Evolutionary conservation across 92 coral and sea anemone species (phyloP), one percentile per base, ranked within the genome.

Genomic region (Desmophyllum pertusum): DNA sequence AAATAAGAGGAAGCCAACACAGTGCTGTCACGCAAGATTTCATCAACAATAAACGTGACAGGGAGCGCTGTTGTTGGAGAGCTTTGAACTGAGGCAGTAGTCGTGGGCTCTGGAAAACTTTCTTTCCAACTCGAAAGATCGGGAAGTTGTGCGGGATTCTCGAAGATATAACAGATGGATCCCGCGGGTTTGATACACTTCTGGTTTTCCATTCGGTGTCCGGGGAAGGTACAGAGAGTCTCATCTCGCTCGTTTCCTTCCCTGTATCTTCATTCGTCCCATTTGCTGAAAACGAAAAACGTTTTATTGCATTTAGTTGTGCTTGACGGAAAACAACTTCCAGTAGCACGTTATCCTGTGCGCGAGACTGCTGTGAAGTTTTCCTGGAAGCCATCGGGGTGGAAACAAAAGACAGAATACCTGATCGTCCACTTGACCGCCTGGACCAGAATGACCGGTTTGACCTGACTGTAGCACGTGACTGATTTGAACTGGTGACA

Each of bases 1-100:
- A 45, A 48, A 66, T 66, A 5, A 67, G 11, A 68, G 75, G 84
- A 15, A 80, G 62, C 75, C 75, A 80, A 25, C 84, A 65, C 21
- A 80, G 25, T 15, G 46, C 18, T 18, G 75, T 67, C 13, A 80
- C 65, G 64, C 84, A 46, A 37, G 74, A 80, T 36, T 70, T 65
- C 42, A 80, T 65, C 38, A 31, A 33, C 21, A 80, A 15, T 10
- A 65, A 50, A 31, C 75, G 84, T 50, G 75, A 80, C 63, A 80
- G n/a, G 9, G 75, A 80, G 45, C 75, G 84, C 37, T 46, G 84
- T 46, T 66, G 62, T 15, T 67, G 10, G 59, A 21, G 51, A 27
- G 14, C 45, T 33, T 46, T 30, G 36, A 68, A 67, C 2, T 21
- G 75, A 8, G 84, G 84, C 17, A 80, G 65, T 18, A 42, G 13